Percentiles rank a stretch among this genome's conserved stretches.
These are phyloP conservation scores for Corydoras maculifer DNA, from an alignment of 2,113 vertebrate genomes.

Conservation along the genomic window DNA sequence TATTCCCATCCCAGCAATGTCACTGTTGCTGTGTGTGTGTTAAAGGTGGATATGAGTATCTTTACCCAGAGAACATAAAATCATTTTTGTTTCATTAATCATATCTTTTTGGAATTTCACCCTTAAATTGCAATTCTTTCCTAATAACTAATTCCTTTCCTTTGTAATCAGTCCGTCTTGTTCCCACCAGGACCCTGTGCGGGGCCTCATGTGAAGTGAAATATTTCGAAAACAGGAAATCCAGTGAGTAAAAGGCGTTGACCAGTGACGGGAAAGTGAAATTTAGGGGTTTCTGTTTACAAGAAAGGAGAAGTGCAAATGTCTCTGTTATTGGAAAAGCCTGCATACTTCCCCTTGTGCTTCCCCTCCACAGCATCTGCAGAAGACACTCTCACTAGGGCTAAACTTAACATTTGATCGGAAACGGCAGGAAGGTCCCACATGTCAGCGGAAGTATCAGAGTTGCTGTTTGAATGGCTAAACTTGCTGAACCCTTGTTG, in stretches of 20 bases:
- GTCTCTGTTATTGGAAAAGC: conserved; percentile 42
- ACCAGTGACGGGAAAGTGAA: conserved; percentile 42
- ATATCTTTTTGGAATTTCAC: too few species aligned
- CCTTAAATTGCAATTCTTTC: too few species aligned
- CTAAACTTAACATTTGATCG: background rate
- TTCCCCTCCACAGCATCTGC: conserved; percentile 26
- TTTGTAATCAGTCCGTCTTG: background rate
- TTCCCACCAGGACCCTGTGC: conserved; percentile 1
- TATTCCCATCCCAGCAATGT: too few species aligned
- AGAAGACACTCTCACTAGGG: conserved; percentile 10
- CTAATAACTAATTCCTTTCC: background rate
- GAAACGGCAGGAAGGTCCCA: conserved; percentile 27
- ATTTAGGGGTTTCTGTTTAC: conserved; percentile 39
- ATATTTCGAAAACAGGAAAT: conserved; percentile 45
- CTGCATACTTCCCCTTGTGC: conserved; percentile 30
- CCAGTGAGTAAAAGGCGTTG: conserved; percentile 31
- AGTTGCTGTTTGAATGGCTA: background rate
- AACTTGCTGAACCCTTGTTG: conserved; percentile 7
- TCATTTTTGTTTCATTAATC: too few species aligned
- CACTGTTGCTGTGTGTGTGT: too few species aligned
- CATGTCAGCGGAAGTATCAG: background rate
- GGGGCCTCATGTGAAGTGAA: conserved; percentile 15
- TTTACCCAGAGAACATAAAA: too few species aligned
- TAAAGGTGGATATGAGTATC: too few species aligned
- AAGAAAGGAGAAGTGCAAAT: conserved; percentile 46